Percentiles rank a stretch among this genome's conserved stretches.
These are phyloP conservation scores for Pagetopsis macropterus DNA, from an alignment of 2,797 vertebrate genomes.

Conservation along the genomic window DNA sequence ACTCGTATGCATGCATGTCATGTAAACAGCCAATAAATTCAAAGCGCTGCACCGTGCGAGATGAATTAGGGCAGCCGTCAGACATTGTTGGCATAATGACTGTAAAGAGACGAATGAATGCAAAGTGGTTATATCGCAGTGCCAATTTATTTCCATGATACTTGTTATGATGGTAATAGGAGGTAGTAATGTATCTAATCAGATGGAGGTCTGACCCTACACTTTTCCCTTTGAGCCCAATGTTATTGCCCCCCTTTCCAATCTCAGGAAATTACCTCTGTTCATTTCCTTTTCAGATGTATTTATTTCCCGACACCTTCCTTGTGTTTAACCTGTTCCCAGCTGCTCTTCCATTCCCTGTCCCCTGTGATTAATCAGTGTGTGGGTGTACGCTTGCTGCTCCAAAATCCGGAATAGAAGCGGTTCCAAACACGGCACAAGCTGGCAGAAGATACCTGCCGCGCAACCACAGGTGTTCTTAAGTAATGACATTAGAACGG, in stretches of 20 bases:
- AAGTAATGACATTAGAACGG: neutral
- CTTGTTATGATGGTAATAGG: conserved; percentile 37
- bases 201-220: conserved; percentile 18
- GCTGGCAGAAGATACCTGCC: conserved; percentile 39
- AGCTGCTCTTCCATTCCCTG: conserved; percentile 25
- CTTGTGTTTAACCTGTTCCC: conserved; percentile 49
- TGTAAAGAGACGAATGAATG: conserved; percentile 49
- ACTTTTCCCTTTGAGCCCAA: conserved; percentile 14
- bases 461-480: conserved; percentile 41
- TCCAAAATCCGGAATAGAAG: conserved; percentile 51
- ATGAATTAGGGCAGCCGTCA: conserved; percentile 53
- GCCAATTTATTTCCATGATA: conserved; percentile 17
- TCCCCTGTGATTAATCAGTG: conserved; percentile 59
- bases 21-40: conserved; percentile 59
- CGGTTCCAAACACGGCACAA: conserved; percentile 13
- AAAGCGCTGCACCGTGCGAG: conserved; percentile 32
- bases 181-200: conserved; percentile 14
- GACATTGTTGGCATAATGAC: conserved; percentile 42
- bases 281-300: conserved; percentile 7
- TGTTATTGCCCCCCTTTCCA: neutral
- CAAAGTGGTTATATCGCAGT: conserved; percentile 15
- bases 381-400: conserved; percentile 62
- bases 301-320: conserved; percentile 17
- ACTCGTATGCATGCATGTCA: conserved; percentile 28
- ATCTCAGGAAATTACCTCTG: conserved; percentile 7